These are phyloP conservation scores for Ooceraea biroi DNA, from an alignment of 1,140 invertebrate species.

Conservation along the genomic window DNA sequence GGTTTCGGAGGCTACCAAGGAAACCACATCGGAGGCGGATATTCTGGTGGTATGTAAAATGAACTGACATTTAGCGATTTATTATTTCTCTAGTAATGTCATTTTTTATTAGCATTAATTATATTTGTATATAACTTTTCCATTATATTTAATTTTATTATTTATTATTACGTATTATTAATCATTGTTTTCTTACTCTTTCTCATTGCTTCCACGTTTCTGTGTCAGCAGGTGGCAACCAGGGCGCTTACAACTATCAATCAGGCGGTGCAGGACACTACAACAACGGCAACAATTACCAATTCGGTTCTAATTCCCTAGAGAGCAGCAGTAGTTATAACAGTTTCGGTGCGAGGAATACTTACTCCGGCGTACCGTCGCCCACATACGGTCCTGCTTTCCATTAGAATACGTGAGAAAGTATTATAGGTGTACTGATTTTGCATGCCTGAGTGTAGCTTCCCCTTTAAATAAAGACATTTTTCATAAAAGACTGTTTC, in stretches of 20 bases:
- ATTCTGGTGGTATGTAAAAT: constrained; percentile 35
- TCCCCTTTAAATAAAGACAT: constrained; percentile 64
- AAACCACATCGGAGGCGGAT: constrained; percentile 72
- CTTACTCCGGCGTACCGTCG: constrained; percentile 79
- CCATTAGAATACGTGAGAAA: constrained; percentile 78
- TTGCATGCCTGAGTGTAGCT: constrained; percentile 31
- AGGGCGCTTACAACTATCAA: constrained; percentile 77
- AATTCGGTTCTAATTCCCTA: constrained; percentile 85
- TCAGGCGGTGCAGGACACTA: constrained; percentile 51
- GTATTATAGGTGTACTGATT: constrained; percentile 47
- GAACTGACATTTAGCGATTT: not conserved
- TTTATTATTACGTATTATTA: not conserved
- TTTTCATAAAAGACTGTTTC: constrained; percentile 33
- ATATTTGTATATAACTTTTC: not conserved
- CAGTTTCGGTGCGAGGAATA: constrained; percentile 79
- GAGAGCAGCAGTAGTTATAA: constrained; percentile 84
- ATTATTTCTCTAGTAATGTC: not conserved
- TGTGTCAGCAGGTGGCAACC: constrained; percentile 75
- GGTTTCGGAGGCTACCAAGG: constrained; percentile 67
- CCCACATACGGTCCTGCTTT: constrained; percentile 87
- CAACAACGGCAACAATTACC: constrained; percentile 84
- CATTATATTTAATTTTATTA: not conserved
- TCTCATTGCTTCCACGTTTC: not conserved
- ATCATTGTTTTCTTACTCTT: not conserved
- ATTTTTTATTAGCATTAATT: not conserved